Base-by-base conservation (phyloP, 2,888 invertebrate species). In the Pedicia rivosa region DNA sequence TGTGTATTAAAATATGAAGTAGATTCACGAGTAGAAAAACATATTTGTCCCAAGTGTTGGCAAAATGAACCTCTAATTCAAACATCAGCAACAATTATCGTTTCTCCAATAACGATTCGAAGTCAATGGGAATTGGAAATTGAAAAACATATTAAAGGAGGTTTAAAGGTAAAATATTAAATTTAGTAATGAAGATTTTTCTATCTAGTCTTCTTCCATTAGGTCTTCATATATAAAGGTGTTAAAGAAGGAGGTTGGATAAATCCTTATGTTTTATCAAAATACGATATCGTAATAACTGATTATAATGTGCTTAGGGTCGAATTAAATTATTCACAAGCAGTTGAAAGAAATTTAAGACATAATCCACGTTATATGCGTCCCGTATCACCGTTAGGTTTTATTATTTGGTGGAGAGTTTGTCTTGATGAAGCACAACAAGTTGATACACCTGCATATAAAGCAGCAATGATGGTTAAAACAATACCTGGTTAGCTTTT, bases 391-490 rank as follows among this genome's bases (percentile, higher is more conserved):
- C 79, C 83, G 0, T 55, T 84, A n/a, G 56, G 68, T 2, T 67
- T 70, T 49, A 63, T 83, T 2, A 61, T 72, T 34, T 84, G 80
- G 78, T 82, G 81, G 81, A 64, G 83, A 38, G 66, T 82, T 36
- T 72, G 78, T 50, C 57, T 82, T 17, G 84, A 84, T 56, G 84
- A 84, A 59, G 82, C 81, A 5, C 84, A 84, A 64, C 74, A 79
- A 68, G 76, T 81, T 1, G 80, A 82, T 50, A 64, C 67, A 34
- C 62, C 65, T 3, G 59, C 63, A 1, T 62, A 67, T 2, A 62
- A 67, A 49, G 67, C 72, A 2, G 70, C 76, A 0, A 62, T 66
- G 46, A 47, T 59, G 48, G 56, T 55, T 2, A 47, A 50, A 5
- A 44, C 47, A 30, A 37, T 62, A 36, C 53, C 57, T n/a, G n/a